Evolutionary conservation across 1,140 invertebrate species (phyloP).

Genomic region (Drosophila parabipectinata): DNA sequence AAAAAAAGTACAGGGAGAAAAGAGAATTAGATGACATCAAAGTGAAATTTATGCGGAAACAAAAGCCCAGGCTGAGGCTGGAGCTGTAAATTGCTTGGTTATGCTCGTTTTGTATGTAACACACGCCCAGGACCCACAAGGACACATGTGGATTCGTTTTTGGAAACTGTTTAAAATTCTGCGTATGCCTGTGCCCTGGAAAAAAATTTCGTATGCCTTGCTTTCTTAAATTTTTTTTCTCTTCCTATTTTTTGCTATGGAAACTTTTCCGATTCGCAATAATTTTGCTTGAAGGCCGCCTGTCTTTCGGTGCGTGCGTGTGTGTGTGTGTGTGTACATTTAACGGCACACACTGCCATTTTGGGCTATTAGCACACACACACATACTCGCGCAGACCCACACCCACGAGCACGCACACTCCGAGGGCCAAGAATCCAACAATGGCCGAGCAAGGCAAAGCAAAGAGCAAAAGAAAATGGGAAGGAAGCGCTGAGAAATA

Average conservation of each 20-base stretch:
- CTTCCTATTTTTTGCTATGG: conserved; percentile 26
- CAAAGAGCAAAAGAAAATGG: conserved; percentile 36
- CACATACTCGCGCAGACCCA: conserved; percentile 15
- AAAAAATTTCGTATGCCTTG: conserved; percentile 47
- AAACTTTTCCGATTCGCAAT: conserved; percentile 69
- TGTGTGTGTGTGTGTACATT: not conserved
- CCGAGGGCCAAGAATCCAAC: conserved; percentile 21
- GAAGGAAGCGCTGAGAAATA: conserved; percentile 63
- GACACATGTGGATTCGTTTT: conserved; percentile 34
- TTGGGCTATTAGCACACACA: conserved; percentile 21
- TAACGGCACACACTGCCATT: conserved; percentile 10
- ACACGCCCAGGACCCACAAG: conserved; percentile 21
- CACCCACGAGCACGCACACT: conserved; percentile 37
- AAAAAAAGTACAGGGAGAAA: conserved; percentile 10
- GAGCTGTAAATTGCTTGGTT: conserved; percentile 50
- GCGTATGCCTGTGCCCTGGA: conserved; percentile 47
- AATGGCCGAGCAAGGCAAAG: conserved; percentile 37
- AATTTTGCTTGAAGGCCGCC: conserved; percentile 70
- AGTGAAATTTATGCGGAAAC: conserved; percentile 51
- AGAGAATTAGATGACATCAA: conserved; percentile 46
- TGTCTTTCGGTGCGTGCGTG: conserved; percentile 6
- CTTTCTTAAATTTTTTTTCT: conserved; percentile 25
- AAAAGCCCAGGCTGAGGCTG: conserved; percentile 31
- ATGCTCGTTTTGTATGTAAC: conserved; percentile 34
- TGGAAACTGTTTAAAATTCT: conserved; percentile 73